phyloP scores from a whole-genome alignment of 30 jellyfish, hydroid and myxozoan genomes.

The Nemopilema nomurai region DNA sequence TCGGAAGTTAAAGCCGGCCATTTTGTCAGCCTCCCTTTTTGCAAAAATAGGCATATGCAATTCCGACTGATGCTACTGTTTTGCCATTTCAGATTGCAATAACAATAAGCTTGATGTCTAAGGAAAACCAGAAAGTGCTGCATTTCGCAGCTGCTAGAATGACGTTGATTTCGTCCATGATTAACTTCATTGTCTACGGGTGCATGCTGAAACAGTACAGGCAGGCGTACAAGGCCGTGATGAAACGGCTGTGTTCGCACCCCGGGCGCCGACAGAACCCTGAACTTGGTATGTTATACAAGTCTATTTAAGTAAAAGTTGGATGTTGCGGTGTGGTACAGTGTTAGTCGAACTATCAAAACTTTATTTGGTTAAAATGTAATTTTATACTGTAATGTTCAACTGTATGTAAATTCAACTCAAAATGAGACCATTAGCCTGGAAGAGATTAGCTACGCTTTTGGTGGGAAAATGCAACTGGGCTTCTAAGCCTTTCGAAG shows the following conservation, averaged over 20 bases:
- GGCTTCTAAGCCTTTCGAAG: too few species aligned
- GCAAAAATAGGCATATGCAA: not conserved
- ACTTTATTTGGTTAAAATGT: too few species aligned
- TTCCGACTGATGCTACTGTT: not conserved
- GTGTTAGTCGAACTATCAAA: too few species aligned
- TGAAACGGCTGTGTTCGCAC: conserved; percentile 19
- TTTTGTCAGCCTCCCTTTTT: too few species aligned
- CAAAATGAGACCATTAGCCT: too few species aligned
- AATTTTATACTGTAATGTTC: too few species aligned
- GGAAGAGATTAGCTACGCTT: too few species aligned
- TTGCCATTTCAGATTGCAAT: conserved; percentile 25
- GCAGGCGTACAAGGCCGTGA: conserved; percentile 24
- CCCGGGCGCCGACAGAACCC: conserved; percentile 1
- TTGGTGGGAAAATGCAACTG: too few species aligned
- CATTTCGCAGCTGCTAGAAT: conserved; percentile 68
- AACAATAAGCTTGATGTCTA: conserved; percentile 26
- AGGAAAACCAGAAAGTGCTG: conserved; percentile 22
- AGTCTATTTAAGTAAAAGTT: too few species aligned
- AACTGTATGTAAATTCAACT: too few species aligned
- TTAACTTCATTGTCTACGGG: conserved; percentile 65
- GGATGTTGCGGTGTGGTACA: too few species aligned
- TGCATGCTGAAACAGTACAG: conserved; percentile 67
- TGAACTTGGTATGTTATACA: conserved; percentile 35
- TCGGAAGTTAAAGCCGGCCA: too few species aligned
- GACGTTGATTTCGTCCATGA: conserved; percentile 65